phyloP scores from a whole-genome alignment of 1,140 invertebrate species.

The Lycorma delicatula region DNA sequence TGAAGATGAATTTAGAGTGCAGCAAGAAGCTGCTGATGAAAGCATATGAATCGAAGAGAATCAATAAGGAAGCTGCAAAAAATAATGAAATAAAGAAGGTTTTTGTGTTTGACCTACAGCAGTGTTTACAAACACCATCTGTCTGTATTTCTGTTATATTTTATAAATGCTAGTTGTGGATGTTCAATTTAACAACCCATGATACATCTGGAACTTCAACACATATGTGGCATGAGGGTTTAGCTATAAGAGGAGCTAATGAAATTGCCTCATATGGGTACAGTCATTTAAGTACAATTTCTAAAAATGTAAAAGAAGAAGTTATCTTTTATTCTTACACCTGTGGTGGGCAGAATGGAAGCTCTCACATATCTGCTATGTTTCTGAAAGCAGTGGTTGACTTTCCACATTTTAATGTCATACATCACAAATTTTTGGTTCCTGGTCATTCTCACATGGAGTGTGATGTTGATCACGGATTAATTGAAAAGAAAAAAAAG shows the following conservation, averaged over 20 bases:
- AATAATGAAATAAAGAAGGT: neutral
- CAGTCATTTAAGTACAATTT: neutral
- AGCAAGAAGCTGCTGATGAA: neutral
- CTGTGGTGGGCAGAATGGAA: conserved; percentile 15
- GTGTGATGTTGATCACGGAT: conserved; percentile 8
- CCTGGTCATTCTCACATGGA: neutral
- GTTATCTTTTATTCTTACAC: conserved; percentile 15
- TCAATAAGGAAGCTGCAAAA: no score
- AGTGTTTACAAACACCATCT: conserved; percentile 16
- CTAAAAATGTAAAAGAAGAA: neutral
- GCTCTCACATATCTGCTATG: conserved; percentile 8
- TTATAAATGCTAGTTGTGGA: conserved; percentile 19
- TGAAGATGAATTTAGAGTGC: neutral
- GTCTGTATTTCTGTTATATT: conserved; percentile 10
- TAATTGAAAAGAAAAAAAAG: conserved; percentile 10
- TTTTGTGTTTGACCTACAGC: conserved; percentile 17
- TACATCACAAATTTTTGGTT: conserved; percentile 15
- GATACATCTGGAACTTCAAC: no score
- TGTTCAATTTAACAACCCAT: conserved; percentile 12
- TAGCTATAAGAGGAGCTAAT: neutral
- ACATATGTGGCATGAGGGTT: neutral
- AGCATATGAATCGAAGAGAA: no score
- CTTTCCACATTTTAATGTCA: neutral
- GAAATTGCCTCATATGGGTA: conserved; percentile 7
- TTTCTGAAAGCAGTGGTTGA: neutral